Percentiles rank a stretch among this genome's conserved stretches.
phyloP scores from a whole-genome alignment of 2,888 invertebrate genomes.

The Teleiodes luculella region DNA sequence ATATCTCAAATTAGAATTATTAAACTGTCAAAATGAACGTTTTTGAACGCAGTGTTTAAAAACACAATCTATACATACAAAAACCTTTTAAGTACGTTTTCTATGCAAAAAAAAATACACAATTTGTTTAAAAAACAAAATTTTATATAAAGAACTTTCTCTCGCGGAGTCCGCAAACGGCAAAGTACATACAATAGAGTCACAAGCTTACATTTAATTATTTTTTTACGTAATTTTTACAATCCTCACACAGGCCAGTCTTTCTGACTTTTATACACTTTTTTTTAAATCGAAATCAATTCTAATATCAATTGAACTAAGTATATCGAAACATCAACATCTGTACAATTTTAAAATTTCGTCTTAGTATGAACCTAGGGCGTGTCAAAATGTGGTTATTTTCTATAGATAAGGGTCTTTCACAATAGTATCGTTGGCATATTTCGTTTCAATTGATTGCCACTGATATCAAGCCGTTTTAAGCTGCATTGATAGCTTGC shows the following conservation, averaged over 20 bases:
- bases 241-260: conserved; percentile 27
- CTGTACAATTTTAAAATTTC: conserved; percentile 31
- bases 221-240: conserved; percentile 10
- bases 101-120: neutral
- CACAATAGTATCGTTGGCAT: no score
- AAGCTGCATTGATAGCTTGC: no score
- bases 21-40: no score
- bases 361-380: neutral
- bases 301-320: conserved; percentile 36
- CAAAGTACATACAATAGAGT: neutral
- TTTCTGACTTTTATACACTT: conserved; percentile 32
- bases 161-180: conserved; percentile 1
- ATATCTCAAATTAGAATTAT: no score
- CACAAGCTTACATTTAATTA: conserved; percentile 6
- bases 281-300: conserved; percentile 10
- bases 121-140: neutral
- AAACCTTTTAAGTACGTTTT: neutral
- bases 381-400: neutral
- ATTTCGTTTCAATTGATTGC: no score
- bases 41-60: neutral
- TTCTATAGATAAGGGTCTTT: neutral
- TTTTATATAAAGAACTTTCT: neutral
- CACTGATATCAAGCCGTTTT: no score
- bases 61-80: neutral
- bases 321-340: conserved; percentile 32